phyloP scores from a whole-genome alignment of 2,888 invertebrate species.

The Lasioglossum malachurum region DNA sequence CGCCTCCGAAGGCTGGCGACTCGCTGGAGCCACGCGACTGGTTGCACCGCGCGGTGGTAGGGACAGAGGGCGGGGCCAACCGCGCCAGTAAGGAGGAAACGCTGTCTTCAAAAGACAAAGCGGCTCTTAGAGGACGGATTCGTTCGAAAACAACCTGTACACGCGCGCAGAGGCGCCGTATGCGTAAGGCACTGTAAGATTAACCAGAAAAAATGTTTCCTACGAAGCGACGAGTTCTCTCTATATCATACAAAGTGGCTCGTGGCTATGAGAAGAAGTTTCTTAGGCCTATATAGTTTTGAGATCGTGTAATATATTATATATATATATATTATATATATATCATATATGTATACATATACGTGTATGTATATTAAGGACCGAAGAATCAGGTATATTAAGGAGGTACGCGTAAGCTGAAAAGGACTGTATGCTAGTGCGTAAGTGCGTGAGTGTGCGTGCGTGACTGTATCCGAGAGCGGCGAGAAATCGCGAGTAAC shows the following conservation, averaged over 20 bases:
- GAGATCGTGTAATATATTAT: slow-evolving; percentile 51
- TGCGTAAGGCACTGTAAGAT: slow-evolving; percentile 61
- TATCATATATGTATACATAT: slow-evolving; percentile 5
- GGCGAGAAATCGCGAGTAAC: background rate
- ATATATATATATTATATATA: slow-evolving; percentile 5
- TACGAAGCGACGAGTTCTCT: slow-evolving; percentile 68
- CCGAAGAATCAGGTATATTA: slow-evolving; percentile 40
- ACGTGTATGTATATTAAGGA: slow-evolving; percentile 22
- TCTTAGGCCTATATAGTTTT: slow-evolving; percentile 74
- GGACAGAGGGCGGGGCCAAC: background rate
- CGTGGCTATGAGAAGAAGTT: slow-evolving; percentile 65
- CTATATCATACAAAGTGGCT: slow-evolving; percentile 71
- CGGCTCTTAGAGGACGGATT: background rate
- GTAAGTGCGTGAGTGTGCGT: background rate
- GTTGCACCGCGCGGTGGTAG: background rate
- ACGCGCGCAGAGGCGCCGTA: background rate
- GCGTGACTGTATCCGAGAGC: background rate
- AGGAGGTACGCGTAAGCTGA: slow-evolving; percentile 25
- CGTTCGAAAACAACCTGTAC: background rate
- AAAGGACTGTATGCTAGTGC: background rate
- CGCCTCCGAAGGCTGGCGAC: background rate
- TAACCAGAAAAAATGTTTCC: slow-evolving; percentile 72
- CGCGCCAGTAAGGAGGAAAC: background rate
- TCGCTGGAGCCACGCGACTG: background rate
- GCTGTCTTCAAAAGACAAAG: background rate